These are phyloP conservation scores for Asarcornis scutulata DNA, from an alignment of 2,113 vertebrate genomes.

Conservation along the genomic window DNA sequence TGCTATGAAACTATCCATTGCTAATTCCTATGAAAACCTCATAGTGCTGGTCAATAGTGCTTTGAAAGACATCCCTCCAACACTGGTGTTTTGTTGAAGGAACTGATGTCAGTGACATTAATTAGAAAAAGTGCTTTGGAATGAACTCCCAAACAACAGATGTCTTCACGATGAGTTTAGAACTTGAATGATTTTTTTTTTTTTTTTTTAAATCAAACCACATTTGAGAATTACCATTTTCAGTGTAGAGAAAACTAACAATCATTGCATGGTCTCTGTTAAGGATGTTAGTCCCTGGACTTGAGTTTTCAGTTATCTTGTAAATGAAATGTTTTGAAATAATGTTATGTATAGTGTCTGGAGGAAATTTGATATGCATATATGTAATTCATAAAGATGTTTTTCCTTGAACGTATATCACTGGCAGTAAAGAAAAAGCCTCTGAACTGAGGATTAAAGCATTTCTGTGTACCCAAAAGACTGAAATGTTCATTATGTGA, in stretches of 20 bases:
- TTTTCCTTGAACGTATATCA: neutral
- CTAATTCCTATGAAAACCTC: neutral
- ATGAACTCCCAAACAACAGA: neutral
- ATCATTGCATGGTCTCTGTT: neutral
- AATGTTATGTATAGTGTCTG: neutral
- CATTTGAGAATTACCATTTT: neutral
- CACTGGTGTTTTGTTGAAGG: neutral
- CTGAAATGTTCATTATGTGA: neutral
- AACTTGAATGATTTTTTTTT: neutral
- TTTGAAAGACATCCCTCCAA: neutral
- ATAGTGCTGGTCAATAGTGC: fast-evolving
- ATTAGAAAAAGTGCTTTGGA: neutral
- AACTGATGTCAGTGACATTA: neutral
- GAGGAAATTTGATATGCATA: neutral
- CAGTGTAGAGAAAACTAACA: neutral
- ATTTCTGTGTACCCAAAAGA: neutral
- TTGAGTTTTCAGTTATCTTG: neutral
- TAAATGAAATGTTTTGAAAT: neutral
- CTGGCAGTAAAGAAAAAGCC: neutral
- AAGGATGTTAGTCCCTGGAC: neutral
- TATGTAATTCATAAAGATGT: neutral
- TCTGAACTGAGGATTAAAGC: neutral
- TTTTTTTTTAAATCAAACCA: neutral
- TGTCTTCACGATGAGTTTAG: neutral
- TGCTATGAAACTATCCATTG: neutral